phyloP scores from a whole-genome alignment of 2,888 invertebrate species.

The Aleiodes alternator region DNA sequence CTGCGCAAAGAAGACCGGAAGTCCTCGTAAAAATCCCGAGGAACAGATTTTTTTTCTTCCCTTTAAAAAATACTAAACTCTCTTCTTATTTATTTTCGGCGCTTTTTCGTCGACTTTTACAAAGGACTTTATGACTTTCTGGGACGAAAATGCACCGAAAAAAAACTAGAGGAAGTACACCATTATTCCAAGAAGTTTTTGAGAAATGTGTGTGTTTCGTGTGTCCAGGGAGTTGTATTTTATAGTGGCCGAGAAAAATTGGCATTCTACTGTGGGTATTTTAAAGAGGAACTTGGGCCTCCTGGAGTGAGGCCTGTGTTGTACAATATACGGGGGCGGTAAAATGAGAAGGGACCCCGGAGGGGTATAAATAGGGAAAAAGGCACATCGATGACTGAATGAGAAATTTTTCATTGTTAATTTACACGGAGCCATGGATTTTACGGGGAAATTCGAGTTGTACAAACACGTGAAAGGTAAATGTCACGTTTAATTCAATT shows the following conservation, averaged over 20 bases:
- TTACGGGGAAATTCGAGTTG: slow-evolving; percentile 32
- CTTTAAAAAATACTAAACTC: background rate
- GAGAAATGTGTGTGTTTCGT: background rate
- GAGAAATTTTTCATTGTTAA: slow-evolving; percentile 11
- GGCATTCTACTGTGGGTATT: slow-evolving; percentile 2
- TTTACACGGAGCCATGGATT: slow-evolving; percentile 30
- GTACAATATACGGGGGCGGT: slow-evolving; percentile 31
- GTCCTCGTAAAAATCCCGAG: slow-evolving; percentile 35
- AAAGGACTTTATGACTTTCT: slow-evolving; percentile 11
- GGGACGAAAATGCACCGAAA: background rate
- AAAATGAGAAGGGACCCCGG: slow-evolving; percentile 13
- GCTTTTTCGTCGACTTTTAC: slow-evolving; percentile 13
- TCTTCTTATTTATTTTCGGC: slow-evolving; percentile 52
- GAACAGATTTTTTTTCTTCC: background rate
- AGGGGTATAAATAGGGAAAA: background rate
- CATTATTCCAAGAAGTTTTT: slow-evolving; percentile 6
- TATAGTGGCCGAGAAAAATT: slow-evolving; percentile 10
- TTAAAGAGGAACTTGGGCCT: slow-evolving; percentile 27
- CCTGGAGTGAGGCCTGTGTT: slow-evolving; percentile 37
- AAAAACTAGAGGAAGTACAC: slow-evolving; percentile 1
- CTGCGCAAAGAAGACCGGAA: slow-evolving; percentile 67
- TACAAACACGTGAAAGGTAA: slow-evolving; percentile 30
- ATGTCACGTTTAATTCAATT: slow-evolving; percentile 22
- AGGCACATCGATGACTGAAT: slow-evolving; percentile 23
- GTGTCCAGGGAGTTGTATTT: slow-evolving; percentile 13